Percentiles rank a stretch among this genome's conserved stretches.
Evolutionary conservation across 1,140 invertebrate species (phyloP).

Genomic region (Akabosia matsudoensis): DNA sequence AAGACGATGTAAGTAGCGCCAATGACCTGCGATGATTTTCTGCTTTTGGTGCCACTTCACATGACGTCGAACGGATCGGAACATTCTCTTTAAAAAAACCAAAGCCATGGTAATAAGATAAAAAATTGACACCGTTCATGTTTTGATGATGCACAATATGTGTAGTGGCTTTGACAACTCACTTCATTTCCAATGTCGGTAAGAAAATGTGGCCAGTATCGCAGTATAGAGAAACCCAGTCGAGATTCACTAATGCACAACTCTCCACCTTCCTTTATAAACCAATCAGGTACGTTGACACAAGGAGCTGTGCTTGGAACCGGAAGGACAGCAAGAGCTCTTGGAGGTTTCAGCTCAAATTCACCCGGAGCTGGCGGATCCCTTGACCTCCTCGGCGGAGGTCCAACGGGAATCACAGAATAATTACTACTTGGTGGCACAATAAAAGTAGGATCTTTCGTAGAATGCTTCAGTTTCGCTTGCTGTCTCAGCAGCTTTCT

Average conservation of each 20-base stretch:
- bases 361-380: not conserved
- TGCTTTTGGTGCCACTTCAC: slow-evolving; percentile 55
- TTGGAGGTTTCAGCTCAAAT: slow-evolving; percentile 26
- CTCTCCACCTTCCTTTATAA: slow-evolving; percentile 44
- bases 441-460: slow-evolving; percentile 31
- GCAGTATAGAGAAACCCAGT: slow-evolving; percentile 36
- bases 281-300: slow-evolving; percentile 43
- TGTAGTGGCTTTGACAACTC: not conserved
- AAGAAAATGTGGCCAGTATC: slow-evolving; percentile 43
- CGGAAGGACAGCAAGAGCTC: slow-evolving; percentile 15
- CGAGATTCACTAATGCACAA: slow-evolving; percentile 39
- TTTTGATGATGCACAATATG: no score
- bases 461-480: not conserved
- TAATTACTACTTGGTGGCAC: slow-evolving; percentile 34
- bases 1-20: slow-evolving; percentile 53
- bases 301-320: slow-evolving; percentile 21
- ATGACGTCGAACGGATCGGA: slow-evolving; percentile 24
- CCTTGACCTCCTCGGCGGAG: not conserved
- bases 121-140: not conserved
- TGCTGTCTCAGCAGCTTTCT: not conserved
- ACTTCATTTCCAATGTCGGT: slow-evolving; percentile 33
- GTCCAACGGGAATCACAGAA: slow-evolving; percentile 26
- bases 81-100: slow-evolving; percentile 37
- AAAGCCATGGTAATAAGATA: not conserved
- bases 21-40: slow-evolving; percentile 50